Base-by-base conservation (phyloP, 2,888 invertebrate species). In the Torymus texanus region DNA sequence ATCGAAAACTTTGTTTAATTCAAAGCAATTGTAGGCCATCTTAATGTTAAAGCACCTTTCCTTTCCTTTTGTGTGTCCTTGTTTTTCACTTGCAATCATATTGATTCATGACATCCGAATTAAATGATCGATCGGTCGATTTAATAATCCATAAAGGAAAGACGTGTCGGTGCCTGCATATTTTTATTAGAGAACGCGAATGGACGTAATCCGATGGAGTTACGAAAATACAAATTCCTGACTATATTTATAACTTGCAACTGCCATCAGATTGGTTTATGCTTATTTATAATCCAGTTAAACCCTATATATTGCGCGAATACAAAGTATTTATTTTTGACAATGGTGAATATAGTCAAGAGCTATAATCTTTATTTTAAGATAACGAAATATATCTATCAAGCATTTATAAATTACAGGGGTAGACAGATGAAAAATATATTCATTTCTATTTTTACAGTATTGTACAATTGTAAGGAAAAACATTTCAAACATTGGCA, bases 121-220 rank as follows among this genome's bases (percentile, higher is more conserved):
- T 72, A 65, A 81, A 14, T 41, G 58, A 74, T 75, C 16, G 16
- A 61, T 16, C 55, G 24, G 29, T 73, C 53, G 58, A 73, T 73
- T 78, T 50, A 68, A 74, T 56, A 67, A 73, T 50, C 29, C 53
- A 65, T 29, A 12, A 62, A 18, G 29, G 21, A 75, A 75, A 81
- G 79, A 81, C 79, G 74, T 87, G 88, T 89, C 88, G 88, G 88
- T 89, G 88, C 88, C 88, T 88, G 88, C 88, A 88, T 87, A 84
- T 80, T 78, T 82, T 82, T 82, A 81, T 77, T 77, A 70, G 50
- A 74, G 3, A 77, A 74, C 56, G 24, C 13, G n/a, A 76, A 50
- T 63, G 29, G 65, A 61, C 53, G 50, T 67, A 59, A 75, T 73
- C 63, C 75, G 61, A 73, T 75, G 56, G 71, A 68, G 24, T 75